A percentile compares a stretch with the other conserved stretches of the same genome.
phyloP scores from a whole-genome alignment of 2,113 vertebrate species.

The Aythya baeri region DNA sequence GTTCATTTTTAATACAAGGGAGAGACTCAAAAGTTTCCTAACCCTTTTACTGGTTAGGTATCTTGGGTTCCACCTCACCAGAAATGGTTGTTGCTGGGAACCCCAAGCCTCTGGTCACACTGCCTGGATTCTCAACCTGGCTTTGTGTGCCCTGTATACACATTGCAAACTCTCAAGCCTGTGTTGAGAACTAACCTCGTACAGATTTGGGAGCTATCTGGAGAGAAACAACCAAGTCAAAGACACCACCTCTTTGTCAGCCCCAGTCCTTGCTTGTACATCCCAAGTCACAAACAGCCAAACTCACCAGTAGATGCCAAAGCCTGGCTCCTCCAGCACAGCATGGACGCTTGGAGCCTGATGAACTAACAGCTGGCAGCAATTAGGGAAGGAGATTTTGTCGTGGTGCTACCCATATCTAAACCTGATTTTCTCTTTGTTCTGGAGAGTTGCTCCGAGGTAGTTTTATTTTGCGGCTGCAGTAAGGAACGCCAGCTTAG shows the following conservation, averaged over 20 bases:
- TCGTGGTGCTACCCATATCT: background rate
- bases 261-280: background rate
- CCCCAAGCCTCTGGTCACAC: background rate
- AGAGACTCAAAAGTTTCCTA: background rate
- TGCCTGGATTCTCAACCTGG: background rate
- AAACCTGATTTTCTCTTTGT: background rate
- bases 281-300: background rate
- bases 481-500: background rate
- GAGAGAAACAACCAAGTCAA: background rate
- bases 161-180: background rate
- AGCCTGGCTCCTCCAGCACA: background rate
- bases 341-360: background rate
- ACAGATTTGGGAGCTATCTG: background rate
- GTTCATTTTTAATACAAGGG: background rate
- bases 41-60: background rate
- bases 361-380: background rate
- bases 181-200: background rate
- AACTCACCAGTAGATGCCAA: background rate
- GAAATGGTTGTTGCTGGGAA: background rate
- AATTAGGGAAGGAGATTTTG: background rate
- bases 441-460: background rate
- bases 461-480: background rate
- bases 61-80: background rate
- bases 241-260: background rate
- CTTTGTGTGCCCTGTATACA: background rate